Base-by-base conservation (phyloP, 2,888 invertebrate species). In the Cephus spinipes region DNA sequence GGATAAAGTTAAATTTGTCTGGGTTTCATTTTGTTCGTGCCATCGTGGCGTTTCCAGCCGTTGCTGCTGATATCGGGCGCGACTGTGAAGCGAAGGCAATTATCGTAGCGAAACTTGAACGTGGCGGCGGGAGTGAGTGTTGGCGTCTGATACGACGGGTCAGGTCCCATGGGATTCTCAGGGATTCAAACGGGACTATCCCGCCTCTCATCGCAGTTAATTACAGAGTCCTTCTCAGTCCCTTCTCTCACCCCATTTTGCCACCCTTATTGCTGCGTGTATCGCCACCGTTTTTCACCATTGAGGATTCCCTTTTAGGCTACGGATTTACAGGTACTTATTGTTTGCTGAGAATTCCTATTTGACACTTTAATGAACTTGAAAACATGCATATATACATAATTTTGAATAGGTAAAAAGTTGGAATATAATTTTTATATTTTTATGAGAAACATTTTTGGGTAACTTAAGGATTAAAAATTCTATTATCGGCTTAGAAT, bases 51-150 rank as follows among this genome's bases (percentile, higher is more conserved):
- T 77, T 77, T 32, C 69, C n/a, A 74, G 32, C 69, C 77, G 69
- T 76, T 33, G 71, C 31, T 31, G 11, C 71, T 71, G 32, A 33
- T 33, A 71, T 31, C 71, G 71, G 71, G 88, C 89, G 87, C 89
- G 84, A 89, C 89, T 89, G 89, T 88, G 87, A 88, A 89, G 90
- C 89, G 87, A 87, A 90, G 87, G 89, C 90, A 90, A 90, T 90
- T 90, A 90, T 90, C 90, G 89, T 87, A 86, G 89, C 90, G 89
- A 89, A 90, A 89, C 89, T 90, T 88, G 90, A 89, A 90, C 89
- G 89, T 83, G 85, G 85, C 82, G 85, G 80, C 80, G 75, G 83
- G 85, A 83, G 85, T 83, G 89, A 90, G 90, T 90, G 90, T 90
- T 87, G 87, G 87, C 86, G 89, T 87, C 90, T 90, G 90, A 90